Evolutionary conservation across 1,140 invertebrate species (phyloP).

Genomic region (Pseudachorutes palmiensis): DNA sequence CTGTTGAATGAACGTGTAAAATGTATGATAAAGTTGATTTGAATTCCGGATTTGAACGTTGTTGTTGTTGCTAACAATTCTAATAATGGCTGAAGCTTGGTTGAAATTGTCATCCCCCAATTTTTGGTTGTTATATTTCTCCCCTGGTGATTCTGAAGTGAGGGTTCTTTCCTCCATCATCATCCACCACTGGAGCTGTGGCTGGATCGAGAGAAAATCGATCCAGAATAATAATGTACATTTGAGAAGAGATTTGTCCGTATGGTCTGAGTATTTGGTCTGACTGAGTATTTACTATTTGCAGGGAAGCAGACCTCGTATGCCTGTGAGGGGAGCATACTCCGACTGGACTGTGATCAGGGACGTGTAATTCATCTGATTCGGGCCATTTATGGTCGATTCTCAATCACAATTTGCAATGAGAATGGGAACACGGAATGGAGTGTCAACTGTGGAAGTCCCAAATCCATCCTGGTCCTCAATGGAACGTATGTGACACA

Average conservation of each 20-base stretch:
- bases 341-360: constrained; percentile 77
- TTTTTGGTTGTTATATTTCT: constrained; percentile 1
- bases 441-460: constrained; percentile 78
- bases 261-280: too few relatives aligned
- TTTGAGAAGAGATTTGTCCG: neutral
- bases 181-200: neutral
- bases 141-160: neutral
- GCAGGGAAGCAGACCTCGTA: constrained; percentile 79
- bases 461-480: constrained; percentile 44
- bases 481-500: constrained; percentile 45
- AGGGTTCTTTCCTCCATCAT: neutral
- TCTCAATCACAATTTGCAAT: constrained; percentile 93
- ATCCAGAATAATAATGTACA: constrained; percentile 6
- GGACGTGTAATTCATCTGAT: constrained; percentile 83
- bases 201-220: neutral
- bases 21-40: neutral
- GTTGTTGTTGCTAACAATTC: too few relatives aligned
- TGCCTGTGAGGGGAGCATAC: constrained; percentile 82
- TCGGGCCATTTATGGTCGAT: constrained; percentile 88
- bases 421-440: constrained; percentile 91
- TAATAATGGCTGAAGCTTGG: neutral
- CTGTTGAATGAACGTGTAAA: too few relatives aligned
- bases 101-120: neutral
- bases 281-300: constrained; percentile 44
- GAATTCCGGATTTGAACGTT: neutral